Percentiles rank a stretch among this genome's conserved stretches.
Conservation (phyloP, 2,113 vertebrate genomes). For the Danio rerio region DNA sequence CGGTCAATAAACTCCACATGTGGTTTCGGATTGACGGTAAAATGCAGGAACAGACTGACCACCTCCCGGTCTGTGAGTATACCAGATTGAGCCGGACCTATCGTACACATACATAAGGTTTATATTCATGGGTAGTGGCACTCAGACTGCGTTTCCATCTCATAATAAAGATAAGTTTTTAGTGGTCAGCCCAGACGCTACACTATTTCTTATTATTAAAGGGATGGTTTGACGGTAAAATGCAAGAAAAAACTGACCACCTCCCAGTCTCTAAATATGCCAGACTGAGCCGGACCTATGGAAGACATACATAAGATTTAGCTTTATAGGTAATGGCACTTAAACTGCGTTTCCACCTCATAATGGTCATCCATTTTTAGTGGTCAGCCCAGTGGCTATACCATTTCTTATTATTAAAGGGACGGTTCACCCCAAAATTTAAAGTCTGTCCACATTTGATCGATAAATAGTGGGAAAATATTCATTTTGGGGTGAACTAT, state of each 20-base stretch:
- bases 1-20: slow-evolving; percentile 89
- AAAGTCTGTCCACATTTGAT: no score
- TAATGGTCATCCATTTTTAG: no score
- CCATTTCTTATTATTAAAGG: no score
- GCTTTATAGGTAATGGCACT: neutral
- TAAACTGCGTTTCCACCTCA: no score
- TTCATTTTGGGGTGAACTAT: no score
- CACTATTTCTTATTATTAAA: no score
- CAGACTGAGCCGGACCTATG: slow-evolving; percentile 86
- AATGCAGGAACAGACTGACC: slow-evolving; percentile 89
- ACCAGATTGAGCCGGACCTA: slow-evolving; percentile 88
- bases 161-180: no score
- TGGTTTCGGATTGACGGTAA: slow-evolving; percentile 88
- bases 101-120: neutral
- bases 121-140: neutral
- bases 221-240: slow-evolving; percentile 85
- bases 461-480: no score
- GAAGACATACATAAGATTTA: neutral
- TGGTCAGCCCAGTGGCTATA: no score
- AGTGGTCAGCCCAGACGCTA: no score
- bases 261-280: slow-evolving; percentile 86
- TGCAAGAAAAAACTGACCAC: slow-evolving; percentile 89
- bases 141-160: neutral
- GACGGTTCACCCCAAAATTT: slow-evolving; percentile 65
- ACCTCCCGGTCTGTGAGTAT: slow-evolving; percentile 89